Percentiles rank a stretch among this genome's conserved stretches.
Evolutionary conservation across 2,797 vertebrate species (phyloP).

Genomic region (Sebastes reedi): DNA sequence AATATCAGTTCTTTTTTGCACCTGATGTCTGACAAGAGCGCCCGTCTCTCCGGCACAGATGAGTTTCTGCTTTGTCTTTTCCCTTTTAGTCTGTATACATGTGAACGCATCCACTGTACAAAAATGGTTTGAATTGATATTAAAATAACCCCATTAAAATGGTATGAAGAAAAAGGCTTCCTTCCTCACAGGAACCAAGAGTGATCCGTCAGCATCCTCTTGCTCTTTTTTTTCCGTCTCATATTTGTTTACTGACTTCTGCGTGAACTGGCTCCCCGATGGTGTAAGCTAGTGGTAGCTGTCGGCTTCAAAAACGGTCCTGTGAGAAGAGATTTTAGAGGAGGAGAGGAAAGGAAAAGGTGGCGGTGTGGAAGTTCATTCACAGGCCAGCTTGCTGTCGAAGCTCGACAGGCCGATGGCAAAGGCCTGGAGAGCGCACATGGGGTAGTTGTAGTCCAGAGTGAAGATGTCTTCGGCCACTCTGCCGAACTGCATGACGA

Average conservation of each 20-base stretch:
- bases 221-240: not conserved
- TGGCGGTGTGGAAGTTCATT: conserved; percentile 74
- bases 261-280: not conserved
- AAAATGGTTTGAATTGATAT: not conserved
- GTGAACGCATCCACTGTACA: conserved; percentile 3
- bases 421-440: conserved; percentile 98
- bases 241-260: not conserved
- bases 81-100: conserved; percentile 26
- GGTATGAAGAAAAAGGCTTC: not conserved
- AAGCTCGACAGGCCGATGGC: conserved; percentile 98
- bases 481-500: conserved; percentile 98
- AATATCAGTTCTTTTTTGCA: conserved; percentile 22
- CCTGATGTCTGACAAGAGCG: conserved; percentile 3
- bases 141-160: conserved; percentile 1
- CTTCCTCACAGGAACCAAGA: not conserved
- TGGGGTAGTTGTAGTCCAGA: conserved; percentile 96
- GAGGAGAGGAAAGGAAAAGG: not conserved
- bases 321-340: not conserved
- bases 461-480: conserved; percentile 97
- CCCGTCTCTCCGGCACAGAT: not conserved
- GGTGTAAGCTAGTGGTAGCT: not conserved
- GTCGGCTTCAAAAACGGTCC: not conserved
- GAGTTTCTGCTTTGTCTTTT: conserved; percentile 17
- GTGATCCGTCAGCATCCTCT: not conserved
- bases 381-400: conserved; percentile 96